phyloP scores from a whole-genome alignment of 2,888 invertebrate genomes.

The Flexamia atlantica region DNA sequence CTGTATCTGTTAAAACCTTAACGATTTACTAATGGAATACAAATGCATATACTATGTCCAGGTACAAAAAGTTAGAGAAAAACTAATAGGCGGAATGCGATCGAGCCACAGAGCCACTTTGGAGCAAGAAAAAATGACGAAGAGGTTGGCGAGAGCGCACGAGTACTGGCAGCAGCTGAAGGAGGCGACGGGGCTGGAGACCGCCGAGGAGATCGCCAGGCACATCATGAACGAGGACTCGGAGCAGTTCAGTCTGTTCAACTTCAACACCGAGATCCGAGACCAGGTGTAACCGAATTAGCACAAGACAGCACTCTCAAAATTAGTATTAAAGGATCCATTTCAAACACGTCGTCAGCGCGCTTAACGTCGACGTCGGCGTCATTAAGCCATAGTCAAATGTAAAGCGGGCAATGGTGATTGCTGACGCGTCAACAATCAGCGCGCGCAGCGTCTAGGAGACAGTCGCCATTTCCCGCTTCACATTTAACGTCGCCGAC shows the following conservation, averaged over 20 bases:
- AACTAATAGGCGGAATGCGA: not conserved
- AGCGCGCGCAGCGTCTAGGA: too few species aligned
- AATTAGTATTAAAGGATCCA: too few species aligned
- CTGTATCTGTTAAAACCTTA: too few species aligned
- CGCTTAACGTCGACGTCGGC: too few species aligned
- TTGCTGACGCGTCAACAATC: too few species aligned
- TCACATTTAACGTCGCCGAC: too few species aligned
- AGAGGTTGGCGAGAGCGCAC: not conserved
- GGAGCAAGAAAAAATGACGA: not conserved
- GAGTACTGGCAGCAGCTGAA: constrained; percentile 16
- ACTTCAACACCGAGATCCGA: constrained; percentile 44
- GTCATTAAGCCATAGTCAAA: too few species aligned
- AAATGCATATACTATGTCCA: not conserved
- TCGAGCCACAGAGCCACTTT: not conserved
- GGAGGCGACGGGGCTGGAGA: not conserved
- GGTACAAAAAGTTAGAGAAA: not conserved
- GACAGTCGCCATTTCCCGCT: too few species aligned
- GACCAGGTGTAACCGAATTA: constrained; percentile 28
- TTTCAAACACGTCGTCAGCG: too few species aligned
- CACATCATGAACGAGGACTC: constrained; percentile 13
- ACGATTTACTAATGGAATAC: too few species aligned
- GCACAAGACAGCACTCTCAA: too few species aligned
- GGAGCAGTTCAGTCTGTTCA: constrained; percentile 20
- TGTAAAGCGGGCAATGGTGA: too few species aligned
- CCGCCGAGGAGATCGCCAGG: not conserved